Conservation (phyloP, 2,113 vertebrate genomes). For the Oxyura jamaicensis region DNA sequence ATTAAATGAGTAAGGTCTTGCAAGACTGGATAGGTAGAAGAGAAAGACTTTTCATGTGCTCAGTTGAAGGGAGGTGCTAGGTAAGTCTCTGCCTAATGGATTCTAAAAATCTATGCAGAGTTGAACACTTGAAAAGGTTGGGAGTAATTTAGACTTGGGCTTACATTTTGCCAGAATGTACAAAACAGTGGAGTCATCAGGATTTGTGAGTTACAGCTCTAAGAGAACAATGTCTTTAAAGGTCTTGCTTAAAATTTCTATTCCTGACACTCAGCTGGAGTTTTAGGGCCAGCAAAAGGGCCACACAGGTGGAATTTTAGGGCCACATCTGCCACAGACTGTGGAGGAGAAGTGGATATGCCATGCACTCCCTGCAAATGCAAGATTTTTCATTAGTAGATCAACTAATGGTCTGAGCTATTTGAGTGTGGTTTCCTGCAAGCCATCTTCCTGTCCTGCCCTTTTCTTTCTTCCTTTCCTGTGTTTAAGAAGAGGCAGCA, state of each 20-base stretch:
- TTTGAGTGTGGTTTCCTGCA: background rate
- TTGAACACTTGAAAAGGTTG: background rate
- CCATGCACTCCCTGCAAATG: background rate
- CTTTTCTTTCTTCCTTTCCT: background rate
- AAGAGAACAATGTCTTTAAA: background rate
- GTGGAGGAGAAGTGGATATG: background rate
- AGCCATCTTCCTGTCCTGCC: background rate
- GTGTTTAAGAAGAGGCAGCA: background rate
- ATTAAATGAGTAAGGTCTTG: background rate
- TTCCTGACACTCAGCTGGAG: background rate
- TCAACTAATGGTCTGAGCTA: background rate
- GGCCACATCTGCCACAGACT: background rate
- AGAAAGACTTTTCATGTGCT: background rate
- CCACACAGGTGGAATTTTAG: no score
- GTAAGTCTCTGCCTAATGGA: rapidly evolving
- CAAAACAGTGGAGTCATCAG: background rate
- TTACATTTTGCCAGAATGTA: background rate
- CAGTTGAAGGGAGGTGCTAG: background rate
- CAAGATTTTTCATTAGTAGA: background rate
- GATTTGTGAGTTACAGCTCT: background rate
- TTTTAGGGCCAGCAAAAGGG: background rate
- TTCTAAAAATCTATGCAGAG: background rate
- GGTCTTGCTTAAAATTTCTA: background rate
- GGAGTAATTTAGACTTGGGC: background rate
- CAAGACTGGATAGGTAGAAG: background rate